Conservation (phyloP, 2,888 invertebrate genomes). For the Dryobota labecula region DNA sequence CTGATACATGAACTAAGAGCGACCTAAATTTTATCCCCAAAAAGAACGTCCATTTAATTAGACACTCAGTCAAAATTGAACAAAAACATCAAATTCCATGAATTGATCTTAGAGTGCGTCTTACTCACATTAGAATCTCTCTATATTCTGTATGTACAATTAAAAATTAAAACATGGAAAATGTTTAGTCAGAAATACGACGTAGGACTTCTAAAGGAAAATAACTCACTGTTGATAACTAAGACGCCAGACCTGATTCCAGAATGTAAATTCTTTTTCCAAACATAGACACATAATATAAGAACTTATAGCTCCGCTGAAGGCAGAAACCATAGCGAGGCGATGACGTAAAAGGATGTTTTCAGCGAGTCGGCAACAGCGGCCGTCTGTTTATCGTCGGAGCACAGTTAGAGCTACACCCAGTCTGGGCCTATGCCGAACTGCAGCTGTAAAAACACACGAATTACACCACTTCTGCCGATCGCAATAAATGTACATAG, state of each 20-base stretch:
- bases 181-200: constrained; percentile 2
- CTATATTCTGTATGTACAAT: constrained; percentile 9
- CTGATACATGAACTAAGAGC: constrained; percentile 75
- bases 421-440: constrained; percentile 82
- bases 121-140: constrained; percentile 3
- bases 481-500: constrained; percentile 78
- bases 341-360: constrained; percentile 91
- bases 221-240: constrained; percentile 35
- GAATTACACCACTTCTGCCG: constrained; percentile 82
- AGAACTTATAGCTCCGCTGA: constrained; percentile 71
- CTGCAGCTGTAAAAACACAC: constrained; percentile 89
- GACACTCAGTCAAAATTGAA: constrained; percentile 33
- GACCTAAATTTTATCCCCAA: constrained; percentile 73
- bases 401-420: constrained; percentile 85
- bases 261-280: constrained; percentile 62
- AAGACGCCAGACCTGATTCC: constrained; percentile 25
- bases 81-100: constrained; percentile 27
- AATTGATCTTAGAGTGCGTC: constrained; percentile 20
- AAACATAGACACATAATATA: constrained; percentile 70
- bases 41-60: constrained; percentile 54
- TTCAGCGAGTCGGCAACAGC: constrained; percentile 87
- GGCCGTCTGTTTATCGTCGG: constrained; percentile 89
- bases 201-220: constrained; percentile 18
- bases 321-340: constrained; percentile 82
- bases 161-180: constrained; percentile 14